Evolutionary conservation across 37 sponge, comb jelly and placozoan species (phyloP), one percentile per base, ranked within the genome.

Genomic region (Chondrosia reniformis): DNA sequence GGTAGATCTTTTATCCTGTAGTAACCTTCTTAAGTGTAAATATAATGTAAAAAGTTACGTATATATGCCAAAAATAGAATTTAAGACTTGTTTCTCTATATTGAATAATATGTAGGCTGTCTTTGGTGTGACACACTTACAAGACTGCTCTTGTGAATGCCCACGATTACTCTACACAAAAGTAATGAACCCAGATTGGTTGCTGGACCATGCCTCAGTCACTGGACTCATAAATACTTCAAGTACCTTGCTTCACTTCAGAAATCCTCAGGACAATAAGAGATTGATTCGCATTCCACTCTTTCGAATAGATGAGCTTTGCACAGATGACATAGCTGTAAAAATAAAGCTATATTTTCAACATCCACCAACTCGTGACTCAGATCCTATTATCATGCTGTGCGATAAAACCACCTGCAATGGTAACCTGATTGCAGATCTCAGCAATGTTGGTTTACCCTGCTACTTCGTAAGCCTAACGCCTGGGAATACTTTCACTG

Each of bases 401-500:
- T 69, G 72, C 22, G 72, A 69, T 69, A 25, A 44, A 69, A 69
- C 72, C 42, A 21, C 42, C 72, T 69, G 72, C 72, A 37, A 69
- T 69, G 72, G 25, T 69, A 8, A 43, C 15, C 42, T 39, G n/a
- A 34, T 39, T 24, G 4, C 72, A 2, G 72, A 69, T 25, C n/a
- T 24, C 15, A 44, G 72, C 22, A 38, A 40, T 7, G 44, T 44
- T 13, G 5, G 4, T 7, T 1, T 6, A 43, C 44, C 72, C 2
- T 40, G 72, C 72, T 0, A 40, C n/a, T 69, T 43, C 9, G 42
- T 31, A 19, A 40, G 25, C 42, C 24, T 69, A 7, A 69, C 39
- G n/a, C 39, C 44, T 69, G 72, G 72, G 42, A 7, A 24, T 15
- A 69, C 22, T 2, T 36, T 15, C 42, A 40, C 72, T 17, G 21